Base-by-base conservation (phyloP, 2,113 vertebrate genomes). In the Kryptolebias marmoratus region DNA sequence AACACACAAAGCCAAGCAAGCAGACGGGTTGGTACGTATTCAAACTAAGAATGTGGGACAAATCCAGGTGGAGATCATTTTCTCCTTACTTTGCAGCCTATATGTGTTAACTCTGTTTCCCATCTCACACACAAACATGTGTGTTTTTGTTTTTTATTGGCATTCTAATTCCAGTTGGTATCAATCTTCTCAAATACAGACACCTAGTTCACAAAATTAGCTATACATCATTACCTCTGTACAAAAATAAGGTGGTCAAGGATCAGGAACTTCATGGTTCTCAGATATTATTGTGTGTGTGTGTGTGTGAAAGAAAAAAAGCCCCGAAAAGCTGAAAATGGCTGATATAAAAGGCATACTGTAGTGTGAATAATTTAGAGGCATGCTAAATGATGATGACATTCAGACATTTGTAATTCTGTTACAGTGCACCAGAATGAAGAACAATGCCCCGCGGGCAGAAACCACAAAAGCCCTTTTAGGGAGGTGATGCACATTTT, bases 301-400 rank as follows among this genome's bases (percentile, higher is more conserved):
- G 12, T 14, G 14, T 22, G 32, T 42, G 18, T 22, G 13, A 11
- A 31, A 49, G 9, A 63, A 15, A 11, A 61, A 45, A 44, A 16
- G 54, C 64, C 36, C 64, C 31, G 60, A 65, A 56, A 12, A 53
- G 57, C 66, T 67, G 62, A 76, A 73, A 56, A 30, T 3, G 53
- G 65, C 59, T 42, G 77, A 72, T 82, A 80, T 62, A 64, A 22
- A 44, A 79, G 77, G 75, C 81, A 77, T 77, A 84, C 78, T 77
- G 83, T 83, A 75, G 73, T 48, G 66, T 63, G 42, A 58, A 61
- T 86, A 74, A 79, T 82, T 74, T 68, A 58, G 56, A 44, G 47
- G 75, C 79, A 60, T 76, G 79, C 52, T 82, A 79, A 91, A 88
- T 86, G 84, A 86, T 86, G 68, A 80, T 2, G 87, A 77, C 87